Percentiles rank a stretch among this genome's conserved stretches.
These are phyloP conservation scores for Labeo calbasu DNA, from an alignment of 2,797 vertebrate species.

Conservation along the genomic window DNA sequence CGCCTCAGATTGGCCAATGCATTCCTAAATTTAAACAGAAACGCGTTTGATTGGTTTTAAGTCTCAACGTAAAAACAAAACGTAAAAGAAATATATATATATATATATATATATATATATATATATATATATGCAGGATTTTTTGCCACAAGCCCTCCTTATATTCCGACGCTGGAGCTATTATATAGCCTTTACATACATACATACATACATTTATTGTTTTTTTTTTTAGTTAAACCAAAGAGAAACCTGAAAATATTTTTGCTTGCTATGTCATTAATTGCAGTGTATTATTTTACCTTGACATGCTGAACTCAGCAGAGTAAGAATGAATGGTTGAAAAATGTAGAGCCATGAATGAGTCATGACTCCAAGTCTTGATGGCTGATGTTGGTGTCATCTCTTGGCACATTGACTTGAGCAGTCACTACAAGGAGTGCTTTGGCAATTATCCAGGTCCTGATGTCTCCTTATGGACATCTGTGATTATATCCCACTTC, in stretches of 20 bases:
- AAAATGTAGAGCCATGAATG: too few species aligned
- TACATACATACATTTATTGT: neutral
- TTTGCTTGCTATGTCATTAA: neutral
- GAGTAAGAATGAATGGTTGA: neutral
- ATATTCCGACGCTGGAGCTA: too few species aligned
- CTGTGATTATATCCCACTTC: neutral
- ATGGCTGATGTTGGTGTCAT: neutral
- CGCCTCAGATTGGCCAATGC: too few species aligned
- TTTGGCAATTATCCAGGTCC: conserved; percentile 1
- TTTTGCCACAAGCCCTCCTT: too few species aligned
- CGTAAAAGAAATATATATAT: too few species aligned
- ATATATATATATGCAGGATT: too few species aligned
- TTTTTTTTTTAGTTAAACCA: neutral
- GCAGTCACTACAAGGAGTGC: conserved; percentile 2
- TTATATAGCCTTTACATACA: neutral
- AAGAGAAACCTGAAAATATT: neutral
- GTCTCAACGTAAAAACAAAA: too few species aligned
- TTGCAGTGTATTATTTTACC: neutral
- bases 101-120: too few species aligned
- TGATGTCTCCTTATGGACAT: neutral
- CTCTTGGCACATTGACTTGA: conserved; percentile 19
- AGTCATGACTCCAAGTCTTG: neutral
- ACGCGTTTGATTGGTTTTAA: too few species aligned
- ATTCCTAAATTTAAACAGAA: too few species aligned
- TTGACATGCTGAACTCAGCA: neutral